Evolutionary conservation across 2,888 invertebrate species (phyloP), one percentile per base, ranked within the genome.

Genomic region (Poecilobothrus nobilitatus): DNA sequence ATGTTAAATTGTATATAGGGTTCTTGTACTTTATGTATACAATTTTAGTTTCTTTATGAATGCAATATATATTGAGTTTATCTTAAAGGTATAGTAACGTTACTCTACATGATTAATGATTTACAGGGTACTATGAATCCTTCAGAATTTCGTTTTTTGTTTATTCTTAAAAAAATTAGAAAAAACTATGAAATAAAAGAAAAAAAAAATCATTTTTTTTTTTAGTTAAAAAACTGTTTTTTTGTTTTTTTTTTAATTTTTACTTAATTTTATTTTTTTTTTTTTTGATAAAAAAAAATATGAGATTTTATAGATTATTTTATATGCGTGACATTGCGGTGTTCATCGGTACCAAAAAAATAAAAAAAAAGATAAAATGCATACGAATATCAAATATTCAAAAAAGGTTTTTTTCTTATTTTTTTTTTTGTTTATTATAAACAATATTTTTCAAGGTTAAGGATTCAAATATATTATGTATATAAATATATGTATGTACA

Each of bases 31-130:
- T 37, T 2, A 37, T 37, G 2, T 37, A 37, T 37, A 37, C 9
- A 8, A 10, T 27, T 5, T 27, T 27, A 27, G 27, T 27, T 27
- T 27, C 27, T 4, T 27, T 27, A 27, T 27, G 27, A 27, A 27
- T 27, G 27, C 27, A 27, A 27, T 37, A 18, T 53, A 18, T 53
- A 53, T 15, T 53, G 4, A 12, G 53, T 53, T 53, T 53, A 53
- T 53, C 15, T 53, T 53, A 18, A 37, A 37, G 53, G 15, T 53
- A 41, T 5, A 12, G 41, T 41, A 53, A 53, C 53, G 53, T 53
- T 53, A 53, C 53, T 53, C 53, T 53, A 15, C 53, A 53, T 53
- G 53, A 53, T 53, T 53, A 53, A 53, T 53, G 53, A 53, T 53
- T 53, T 53, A 53, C 53, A n/a, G 18, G 3, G 53, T 53, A 53